These are phyloP conservation scores for Tigriopus japonicus DNA, from an alignment of 1,140 invertebrate species.

Conservation along the genomic window DNA sequence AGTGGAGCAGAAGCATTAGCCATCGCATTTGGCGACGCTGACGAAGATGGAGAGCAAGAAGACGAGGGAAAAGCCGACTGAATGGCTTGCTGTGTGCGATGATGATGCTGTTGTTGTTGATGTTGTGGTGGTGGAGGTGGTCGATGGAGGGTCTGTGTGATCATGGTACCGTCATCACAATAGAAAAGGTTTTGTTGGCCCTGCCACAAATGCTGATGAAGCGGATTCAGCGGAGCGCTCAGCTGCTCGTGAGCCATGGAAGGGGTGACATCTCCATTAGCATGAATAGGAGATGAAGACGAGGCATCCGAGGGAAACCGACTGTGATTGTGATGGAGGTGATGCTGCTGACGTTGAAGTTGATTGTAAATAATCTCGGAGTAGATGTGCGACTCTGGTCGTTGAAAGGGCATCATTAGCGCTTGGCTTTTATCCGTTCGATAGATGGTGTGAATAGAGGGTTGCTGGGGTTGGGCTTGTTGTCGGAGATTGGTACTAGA, in stretches of 20 bases:
- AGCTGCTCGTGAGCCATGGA: too few relatives aligned
- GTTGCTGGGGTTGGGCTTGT: background rate
- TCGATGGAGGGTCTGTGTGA: too few relatives aligned
- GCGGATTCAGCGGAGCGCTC: too few relatives aligned
- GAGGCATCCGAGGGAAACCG: background rate
- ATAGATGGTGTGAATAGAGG: background rate
- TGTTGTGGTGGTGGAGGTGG: too few relatives aligned
- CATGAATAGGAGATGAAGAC: conserved; percentile 1
- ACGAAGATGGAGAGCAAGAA: too few relatives aligned
- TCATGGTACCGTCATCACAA: too few relatives aligned
- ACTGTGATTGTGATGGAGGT: too few relatives aligned
- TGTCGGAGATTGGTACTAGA: background rate
- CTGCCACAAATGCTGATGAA: too few relatives aligned
- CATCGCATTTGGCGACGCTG: background rate
- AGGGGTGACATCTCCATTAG: conserved; percentile 9
- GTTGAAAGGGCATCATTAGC: background rate
- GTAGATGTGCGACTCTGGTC: conserved; percentile 4
- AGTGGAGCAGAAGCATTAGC: background rate
- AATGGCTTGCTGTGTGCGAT: background rate
- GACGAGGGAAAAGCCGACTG: background rate
- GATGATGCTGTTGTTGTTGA: background rate
- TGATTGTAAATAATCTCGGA: conserved; percentile 10
- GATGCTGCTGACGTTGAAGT: conserved; percentile 2
- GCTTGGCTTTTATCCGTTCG: background rate
- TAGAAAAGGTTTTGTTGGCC: too few relatives aligned